Base-by-base conservation (phyloP, 2,888 invertebrate genomes). In the Iselma pallidipennis region DNA sequence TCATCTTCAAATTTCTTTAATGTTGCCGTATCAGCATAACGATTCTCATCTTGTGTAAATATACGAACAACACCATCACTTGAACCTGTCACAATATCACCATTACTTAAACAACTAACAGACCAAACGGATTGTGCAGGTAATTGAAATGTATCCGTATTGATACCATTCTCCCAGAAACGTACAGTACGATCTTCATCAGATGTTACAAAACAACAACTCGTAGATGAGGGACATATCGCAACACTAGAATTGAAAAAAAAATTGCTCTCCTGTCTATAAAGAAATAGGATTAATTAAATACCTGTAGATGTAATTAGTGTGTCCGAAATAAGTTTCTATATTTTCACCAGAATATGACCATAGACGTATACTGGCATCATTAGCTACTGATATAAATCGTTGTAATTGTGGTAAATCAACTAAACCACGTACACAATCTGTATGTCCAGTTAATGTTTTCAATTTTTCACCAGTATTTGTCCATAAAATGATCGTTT, bases 111-210 rank as follows among this genome's bases (percentile, higher is more conserved):
- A 57, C 90, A 87, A 12, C 89, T 85, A 1, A 96, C 91, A 19
- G 87, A 84, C 99, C 99, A 99, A 0, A 97, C 89, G 0, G 95
- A 95, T 66, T 93, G 90, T 0, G 92, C 89, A 0, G 98, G 98
- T 55, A 95, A 83, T 1, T 85, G 80, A 23, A 96, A 85, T 4
- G 89, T 89, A 69, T 92, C 87, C 1, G 84, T 82, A 66, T 88
- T 85, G 68, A 85, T 84, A 0, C 86, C 87, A 26, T 85, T 82
- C 68, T 84, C 81, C 96, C 96, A 98, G 75, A 96, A 85, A 55
- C 91, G 85, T 10, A 96, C 84, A 4, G 92, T 89, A 63, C 92
- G 88, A 78, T 97, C 97, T 81, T 97, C 97, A n/a, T 95, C 92
- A 59, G 91, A 88, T 0, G 94, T 91, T 1, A 91, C 91, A 75